Evolutionary conservation across 2,797 vertebrate genomes (phyloP).

Genomic region (Remorina albescens): DNA sequence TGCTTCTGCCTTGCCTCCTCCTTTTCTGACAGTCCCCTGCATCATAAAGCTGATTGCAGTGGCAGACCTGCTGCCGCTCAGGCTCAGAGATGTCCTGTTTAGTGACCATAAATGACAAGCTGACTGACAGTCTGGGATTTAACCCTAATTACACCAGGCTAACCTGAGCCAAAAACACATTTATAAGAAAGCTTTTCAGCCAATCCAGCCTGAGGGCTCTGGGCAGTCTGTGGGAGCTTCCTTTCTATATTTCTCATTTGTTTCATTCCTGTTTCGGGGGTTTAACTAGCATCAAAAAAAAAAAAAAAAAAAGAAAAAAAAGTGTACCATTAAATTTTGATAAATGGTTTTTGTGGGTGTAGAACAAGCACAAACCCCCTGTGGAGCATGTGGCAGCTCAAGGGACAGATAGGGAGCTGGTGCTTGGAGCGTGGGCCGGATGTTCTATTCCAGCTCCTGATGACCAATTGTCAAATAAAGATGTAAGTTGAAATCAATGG

Average conservation of each 20-base stretch:
- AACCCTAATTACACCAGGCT: constrained; percentile 75
- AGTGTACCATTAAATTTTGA: constrained; percentile 56
- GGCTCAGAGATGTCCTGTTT: constrained; percentile 63
- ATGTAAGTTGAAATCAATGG: constrained; percentile 46
- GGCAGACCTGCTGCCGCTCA: constrained; percentile 66
- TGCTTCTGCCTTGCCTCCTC: constrained; percentile 36
- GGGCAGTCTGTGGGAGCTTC: constrained; percentile 26
- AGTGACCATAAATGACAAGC: constrained; percentile 68
- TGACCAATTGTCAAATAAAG: constrained; percentile 35
- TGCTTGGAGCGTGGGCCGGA: constrained; percentile 23
- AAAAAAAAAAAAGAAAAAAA: constrained; percentile 28
- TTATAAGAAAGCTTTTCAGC: constrained; percentile 46
- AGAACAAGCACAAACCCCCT: constrained; percentile 54
- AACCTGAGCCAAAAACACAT: constrained; percentile 63
- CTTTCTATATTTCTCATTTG: constrained; percentile 21
- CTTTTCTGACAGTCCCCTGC: constrained; percentile 69
- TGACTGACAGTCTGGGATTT: constrained; percentile 69
- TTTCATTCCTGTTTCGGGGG: constrained; percentile 40
- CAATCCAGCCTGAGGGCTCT: not conserved
- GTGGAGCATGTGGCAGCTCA: constrained; percentile 42
- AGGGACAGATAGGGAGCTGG: constrained; percentile 35
- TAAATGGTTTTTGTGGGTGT: constrained; percentile 60
- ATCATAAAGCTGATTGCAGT: constrained; percentile 75
- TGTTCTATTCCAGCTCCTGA: constrained; percentile 22
- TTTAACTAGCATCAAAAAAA: constrained; percentile 57